Base-by-base conservation (phyloP, 2,113 vertebrate species). In the Chlamydotis undulata region DNA sequence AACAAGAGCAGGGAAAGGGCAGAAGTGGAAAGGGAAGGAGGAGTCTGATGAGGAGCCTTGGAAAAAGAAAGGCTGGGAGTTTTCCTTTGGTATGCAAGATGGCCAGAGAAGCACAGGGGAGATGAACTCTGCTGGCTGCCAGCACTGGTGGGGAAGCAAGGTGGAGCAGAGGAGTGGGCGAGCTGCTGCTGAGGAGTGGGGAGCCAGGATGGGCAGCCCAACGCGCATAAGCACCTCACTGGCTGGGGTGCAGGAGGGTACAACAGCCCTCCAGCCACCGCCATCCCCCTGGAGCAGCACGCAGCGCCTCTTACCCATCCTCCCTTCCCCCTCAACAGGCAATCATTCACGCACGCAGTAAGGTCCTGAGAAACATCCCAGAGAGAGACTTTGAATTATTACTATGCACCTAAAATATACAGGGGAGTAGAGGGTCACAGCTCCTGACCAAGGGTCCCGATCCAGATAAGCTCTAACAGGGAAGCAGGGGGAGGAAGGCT, bases 291-390 rank as follows among this genome's bases (percentile, higher is more conserved):
- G 14, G 9, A 59, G 41, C 56, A 83, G 65, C 35, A 73, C 76
- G 26, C 2, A 1, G 37, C 0, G 2, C 24, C 37, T 82, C 49
- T 28, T 18, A 37, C 31, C 18, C 49, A 81, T 14, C 8, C 41
- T 77, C 50, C 59, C 68, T 52, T 78, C 41, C 33, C 14, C 28
- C 43, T 41, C 59, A 19, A 65, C 1, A 80, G 52, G 22, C 45
- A 74, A 13, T 33, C 0, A 0, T 11, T 86, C 35, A 8, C 5
- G 21, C 5, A 1, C 3, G 1, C 37, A 10, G 9, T 43, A 61
- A 86, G 39, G 35, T 56, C 77, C 43, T 35, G 14, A 93, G 68
- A 56, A 93, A 87, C 29, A 71, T 57, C 35, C 12, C 47, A 65
- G 56, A 41, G 2, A 7, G 28, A 37, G 14, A 53, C 56, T 71